phyloP scores from a whole-genome alignment of 2,113 vertebrate species.

The Notechis scutatus region DNA sequence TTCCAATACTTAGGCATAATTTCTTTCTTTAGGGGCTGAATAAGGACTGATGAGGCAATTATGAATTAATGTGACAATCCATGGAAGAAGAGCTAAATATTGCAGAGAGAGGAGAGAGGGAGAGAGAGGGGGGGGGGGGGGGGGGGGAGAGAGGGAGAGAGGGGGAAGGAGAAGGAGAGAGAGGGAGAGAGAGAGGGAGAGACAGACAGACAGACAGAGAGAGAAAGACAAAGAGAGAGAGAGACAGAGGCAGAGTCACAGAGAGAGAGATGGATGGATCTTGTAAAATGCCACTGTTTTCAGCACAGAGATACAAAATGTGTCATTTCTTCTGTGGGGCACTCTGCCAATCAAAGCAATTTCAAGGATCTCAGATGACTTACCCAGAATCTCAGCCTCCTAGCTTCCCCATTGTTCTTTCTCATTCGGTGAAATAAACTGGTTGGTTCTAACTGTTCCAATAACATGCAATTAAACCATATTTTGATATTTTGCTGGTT shows the following conservation, averaged over 20 bases:
- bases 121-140: background rate
- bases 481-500: background rate
- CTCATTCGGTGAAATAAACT: background rate
- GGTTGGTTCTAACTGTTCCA: background rate
- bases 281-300: background rate
- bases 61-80: background rate
- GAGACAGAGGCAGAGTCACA: too few species aligned
- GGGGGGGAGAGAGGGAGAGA: too few species aligned
- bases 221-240: too few species aligned
- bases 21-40: background rate
- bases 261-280: background rate
- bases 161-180: background rate
- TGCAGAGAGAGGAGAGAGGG: too few species aligned
- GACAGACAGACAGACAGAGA: too few species aligned
- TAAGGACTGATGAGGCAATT: background rate
- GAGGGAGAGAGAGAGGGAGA: background rate
- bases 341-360: background rate
- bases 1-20: background rate
- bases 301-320: background rate
- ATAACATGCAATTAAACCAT: background rate
- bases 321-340: background rate
- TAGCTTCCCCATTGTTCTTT: background rate
- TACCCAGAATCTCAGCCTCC: background rate
- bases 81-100: background rate
- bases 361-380: background rate